A percentile compares a stretch with the other conserved stretches of the same genome.
phyloP scores from a whole-genome alignment of 1,140 invertebrate species.

The Caenorhabditis latens region DNA sequence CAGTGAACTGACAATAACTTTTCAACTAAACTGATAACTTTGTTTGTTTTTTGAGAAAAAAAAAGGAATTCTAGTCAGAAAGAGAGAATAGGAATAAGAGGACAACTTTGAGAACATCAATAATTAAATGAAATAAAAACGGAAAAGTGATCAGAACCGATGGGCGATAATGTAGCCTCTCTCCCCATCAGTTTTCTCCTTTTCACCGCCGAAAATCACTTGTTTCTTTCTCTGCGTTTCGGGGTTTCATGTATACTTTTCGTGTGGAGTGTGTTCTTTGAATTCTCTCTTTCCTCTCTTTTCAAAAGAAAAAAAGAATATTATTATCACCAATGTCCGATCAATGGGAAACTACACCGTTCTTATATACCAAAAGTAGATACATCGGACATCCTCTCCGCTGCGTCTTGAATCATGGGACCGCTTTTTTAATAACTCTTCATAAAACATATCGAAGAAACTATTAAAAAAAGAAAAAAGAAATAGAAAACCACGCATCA shows the following conservation, averaged over 20 bases:
- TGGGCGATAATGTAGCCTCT: conserved; percentile 25
- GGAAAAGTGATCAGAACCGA: background rate
- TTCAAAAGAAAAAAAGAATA: background rate
- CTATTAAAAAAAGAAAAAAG: background rate
- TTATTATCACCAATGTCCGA: background rate
- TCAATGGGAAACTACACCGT: no score
- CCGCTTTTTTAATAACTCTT: background rate
- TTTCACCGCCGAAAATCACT: conserved; percentile 48
- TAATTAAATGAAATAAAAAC: background rate
- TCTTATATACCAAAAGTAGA: background rate
- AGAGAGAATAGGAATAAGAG: background rate
- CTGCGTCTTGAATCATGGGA: no score
- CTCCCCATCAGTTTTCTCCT: background rate
- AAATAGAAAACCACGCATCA: conserved; percentile 17
- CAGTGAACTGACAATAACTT: no score
- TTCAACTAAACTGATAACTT: background rate
- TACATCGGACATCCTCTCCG: background rate
- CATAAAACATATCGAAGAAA: background rate
- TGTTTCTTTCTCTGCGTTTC: conserved; percentile 43
- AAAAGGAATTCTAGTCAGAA: background rate
- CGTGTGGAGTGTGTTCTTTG: conserved; percentile 19
- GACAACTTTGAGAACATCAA: background rate
- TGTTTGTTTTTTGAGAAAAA: background rate
- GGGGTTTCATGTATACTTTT: background rate
- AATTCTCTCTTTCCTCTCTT: background rate